Evolutionary conservation across 2,113 vertebrate species (phyloP), one percentile per base, ranked within the genome.

Genomic region (Ascaphus truei): DNA sequence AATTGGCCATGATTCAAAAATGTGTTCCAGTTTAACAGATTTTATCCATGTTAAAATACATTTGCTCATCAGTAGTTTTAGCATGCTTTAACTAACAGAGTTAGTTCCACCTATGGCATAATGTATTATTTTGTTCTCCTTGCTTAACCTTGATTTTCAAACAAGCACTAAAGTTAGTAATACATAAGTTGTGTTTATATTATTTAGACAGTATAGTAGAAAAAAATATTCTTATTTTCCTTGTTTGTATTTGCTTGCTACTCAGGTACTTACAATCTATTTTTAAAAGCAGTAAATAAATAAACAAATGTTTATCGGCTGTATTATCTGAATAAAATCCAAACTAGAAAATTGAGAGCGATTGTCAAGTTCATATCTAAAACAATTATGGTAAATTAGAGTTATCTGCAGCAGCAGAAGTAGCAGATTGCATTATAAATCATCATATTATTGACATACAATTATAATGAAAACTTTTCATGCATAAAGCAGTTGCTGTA

Each of bases 401-500:
- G 75, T 85, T 89, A 83, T 87, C 80, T 84, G 68, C 74, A 78
- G 72, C 68, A 75, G 78, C 79, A 81, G 81, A 81, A 82, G 75
- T 72, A 81, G 75, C 80, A 88, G 83, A 89, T 85, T 89, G 81
- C 79, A 83, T 88, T 88, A 86, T 85, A 89, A 87, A 87, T 90
- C 86, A 87, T 84, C 84, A 77, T 87, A 87, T 89, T 79, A 84
- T 81, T 88, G 86, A 88, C 84, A 89, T 84, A 85, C 85, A 88
- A 83, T 89, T 89, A 81, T 72, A 84, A 86, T 85, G 77, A 83
- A 77, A 89, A 84, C 79, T 88, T 87, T 82, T 73, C 82, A 83
- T 83, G 83, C 85, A 84, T 86, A 80, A 84, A 77, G 76, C 47
- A 71, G 60, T 0, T 0, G 66, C 66, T 56, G 60, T 83, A 73